Percentiles rank a stretch among this genome's conserved stretches.
These are phyloP conservation scores for Rhinichthys osculus DNA, from an alignment of 2,797 vertebrate species.

Conservation along the genomic window DNA sequence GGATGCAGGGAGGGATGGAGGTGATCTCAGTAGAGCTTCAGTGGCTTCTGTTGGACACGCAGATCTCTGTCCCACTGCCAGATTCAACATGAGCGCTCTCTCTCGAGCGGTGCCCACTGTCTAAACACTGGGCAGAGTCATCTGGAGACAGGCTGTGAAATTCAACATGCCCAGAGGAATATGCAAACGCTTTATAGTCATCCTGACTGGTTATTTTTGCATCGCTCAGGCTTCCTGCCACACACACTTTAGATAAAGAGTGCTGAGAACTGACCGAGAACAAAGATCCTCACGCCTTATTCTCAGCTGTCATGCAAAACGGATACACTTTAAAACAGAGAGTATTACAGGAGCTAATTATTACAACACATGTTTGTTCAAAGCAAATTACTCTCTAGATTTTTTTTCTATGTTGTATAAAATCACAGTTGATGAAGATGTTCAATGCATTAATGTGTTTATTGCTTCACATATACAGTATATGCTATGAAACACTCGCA, in stretches of 20 bases:
- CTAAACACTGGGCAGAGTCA: conserved; percentile 40
- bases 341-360: neutral
- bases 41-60: conserved; percentile 28
- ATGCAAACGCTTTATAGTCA: conserved; percentile 51
- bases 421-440: conserved; percentile 46
- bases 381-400: conserved; percentile 27
- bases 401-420: conserved; percentile 14
- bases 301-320: neutral
- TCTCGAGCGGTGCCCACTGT: neutral
- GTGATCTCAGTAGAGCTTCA: neutral
- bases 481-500: neutral
- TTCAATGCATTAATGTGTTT: conserved; percentile 24
- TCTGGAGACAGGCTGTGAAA: conserved; percentile 62
- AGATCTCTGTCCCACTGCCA: conserved; percentile 20
- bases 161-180: conserved; percentile 61
- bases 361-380: conserved; percentile 5
- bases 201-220: conserved; percentile 53
- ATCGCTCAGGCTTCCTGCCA: conserved; percentile 28
- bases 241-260: conserved; percentile 32
- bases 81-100: conserved; percentile 39
- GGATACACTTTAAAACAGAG: neutral
- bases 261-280: neutral
- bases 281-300: neutral
- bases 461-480: neutral
- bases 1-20: conserved; percentile 7